Percentiles rank a stretch among this genome's conserved stretches.
Evolutionary conservation across 2,797 vertebrate genomes (phyloP).

Genomic region (Novumbra hubbsi): DNA sequence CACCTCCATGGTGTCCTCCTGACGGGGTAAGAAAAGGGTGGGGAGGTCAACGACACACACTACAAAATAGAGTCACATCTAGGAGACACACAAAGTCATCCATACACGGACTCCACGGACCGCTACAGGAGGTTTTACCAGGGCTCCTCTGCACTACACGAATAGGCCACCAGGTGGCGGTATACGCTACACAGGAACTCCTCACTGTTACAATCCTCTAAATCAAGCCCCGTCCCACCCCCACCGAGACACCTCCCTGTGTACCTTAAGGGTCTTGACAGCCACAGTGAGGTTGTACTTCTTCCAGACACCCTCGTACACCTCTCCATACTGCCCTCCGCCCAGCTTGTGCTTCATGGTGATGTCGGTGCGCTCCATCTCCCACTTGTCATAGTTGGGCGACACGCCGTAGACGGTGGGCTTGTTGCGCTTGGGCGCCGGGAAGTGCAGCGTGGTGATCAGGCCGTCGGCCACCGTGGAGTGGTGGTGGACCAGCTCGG

Average conservation of each 20-base stretch:
- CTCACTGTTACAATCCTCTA: not conserved
- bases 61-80: not conserved
- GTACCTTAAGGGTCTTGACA: conserved; percentile 94
- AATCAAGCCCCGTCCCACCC: not conserved
- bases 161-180: conserved; percentile 51
- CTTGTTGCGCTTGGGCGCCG: conserved; percentile 97
- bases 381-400: conserved; percentile 98
- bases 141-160: conserved; percentile 11
- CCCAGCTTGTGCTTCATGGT: conserved; percentile 99
- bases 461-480: conserved; percentile 94
- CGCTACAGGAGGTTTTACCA: not conserved
- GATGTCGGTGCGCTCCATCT: conserved; percentile 98
- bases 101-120: not conserved
- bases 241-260: not conserved
- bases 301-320: conserved; percentile 98
- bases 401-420: conserved; percentile 97
- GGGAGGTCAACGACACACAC: not conserved
- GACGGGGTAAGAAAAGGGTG: conserved; percentile 1
- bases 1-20: conserved; percentile 99
- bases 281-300: conserved; percentile 97
- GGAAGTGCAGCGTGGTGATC: conserved; percentile 97
- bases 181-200: conserved; percentile 32
- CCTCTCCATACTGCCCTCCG: conserved; percentile 97
- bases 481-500: conserved; percentile 96
- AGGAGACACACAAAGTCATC: not conserved